These are phyloP conservation scores for Girardia tigrina DNA, from an alignment of 2,888 invertebrate genomes.

Conservation along the genomic window DNA sequence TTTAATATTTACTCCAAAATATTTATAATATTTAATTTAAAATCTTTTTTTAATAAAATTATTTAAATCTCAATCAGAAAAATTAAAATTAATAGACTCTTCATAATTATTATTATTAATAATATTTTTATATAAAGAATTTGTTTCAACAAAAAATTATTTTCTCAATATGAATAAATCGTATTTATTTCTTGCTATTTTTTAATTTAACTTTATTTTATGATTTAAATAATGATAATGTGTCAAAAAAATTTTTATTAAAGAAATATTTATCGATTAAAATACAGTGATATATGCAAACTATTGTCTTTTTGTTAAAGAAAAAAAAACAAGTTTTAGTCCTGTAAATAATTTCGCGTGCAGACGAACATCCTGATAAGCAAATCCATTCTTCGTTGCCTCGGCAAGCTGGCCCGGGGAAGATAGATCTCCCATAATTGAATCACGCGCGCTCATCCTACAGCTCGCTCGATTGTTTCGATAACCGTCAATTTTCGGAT, in stretches of 20 bases:
- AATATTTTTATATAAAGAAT: too few relatives aligned
- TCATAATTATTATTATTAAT: too few relatives aligned
- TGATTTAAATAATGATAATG: background rate
- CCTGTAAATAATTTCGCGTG: conserved; percentile 20
- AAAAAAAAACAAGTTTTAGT: conserved; percentile 15
- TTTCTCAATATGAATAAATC: too few relatives aligned
- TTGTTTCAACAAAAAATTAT: too few relatives aligned
- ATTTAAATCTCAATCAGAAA: too few relatives aligned
- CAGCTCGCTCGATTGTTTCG: conserved; percentile 23
- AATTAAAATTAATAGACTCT: too few relatives aligned
- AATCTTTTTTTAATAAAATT: too few relatives aligned
- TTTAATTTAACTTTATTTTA: too few relatives aligned
- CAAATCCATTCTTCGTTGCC: conserved; percentile 11
- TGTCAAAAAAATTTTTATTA: background rate
- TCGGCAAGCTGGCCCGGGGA: background rate
- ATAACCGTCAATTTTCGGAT: conserved; percentile 19
- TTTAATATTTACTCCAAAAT: too few relatives aligned
- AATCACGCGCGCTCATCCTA: conserved; percentile 19
- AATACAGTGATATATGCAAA: background rate
- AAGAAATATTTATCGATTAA: conserved; percentile 4
- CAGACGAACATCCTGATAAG: conserved; percentile 16
- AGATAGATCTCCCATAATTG: background rate
- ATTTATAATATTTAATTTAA: too few relatives aligned
- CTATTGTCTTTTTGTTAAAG: background rate
- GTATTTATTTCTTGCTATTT: too few relatives aligned